phyloP scores from a whole-genome alignment of 2,888 invertebrate genomes.

The Congeria kusceri region DNA sequence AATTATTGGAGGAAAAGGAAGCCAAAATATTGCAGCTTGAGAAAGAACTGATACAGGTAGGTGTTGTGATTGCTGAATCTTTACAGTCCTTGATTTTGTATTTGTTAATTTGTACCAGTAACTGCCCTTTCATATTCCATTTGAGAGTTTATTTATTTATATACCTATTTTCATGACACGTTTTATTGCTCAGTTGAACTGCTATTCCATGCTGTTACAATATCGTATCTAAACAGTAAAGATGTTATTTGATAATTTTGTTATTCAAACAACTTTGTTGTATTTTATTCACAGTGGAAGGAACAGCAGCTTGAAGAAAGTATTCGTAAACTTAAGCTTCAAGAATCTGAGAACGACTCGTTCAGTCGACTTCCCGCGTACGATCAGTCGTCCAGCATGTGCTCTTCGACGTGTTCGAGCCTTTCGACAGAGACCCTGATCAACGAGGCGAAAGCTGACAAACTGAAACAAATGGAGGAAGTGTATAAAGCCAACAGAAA shows the following conservation, averaged over 20 bases:
- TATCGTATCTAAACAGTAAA: too few relatives aligned
- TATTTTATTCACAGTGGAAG: conserved; percentile 87
- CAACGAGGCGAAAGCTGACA: conserved; percentile 93
- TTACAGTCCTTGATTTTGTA: too few relatives aligned
- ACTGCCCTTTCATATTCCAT: too few relatives aligned
- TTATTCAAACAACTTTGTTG: not conserved
- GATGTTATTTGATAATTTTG: too few relatives aligned
- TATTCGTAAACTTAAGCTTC: conserved; percentile 63
- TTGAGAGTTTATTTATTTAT: too few relatives aligned
- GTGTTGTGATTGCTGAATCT: too few relatives aligned
- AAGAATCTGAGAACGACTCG: conserved; percentile 45
- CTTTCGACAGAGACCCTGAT: conserved; percentile 55
- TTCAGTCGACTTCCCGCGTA: conserved; percentile 52
- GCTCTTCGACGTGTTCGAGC: conserved; percentile 1
- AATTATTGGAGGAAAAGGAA: conserved; percentile 89
- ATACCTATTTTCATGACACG: too few relatives aligned
- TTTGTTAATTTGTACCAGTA: too few relatives aligned
- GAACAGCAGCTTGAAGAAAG: conserved; percentile 74
- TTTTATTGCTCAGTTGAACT: too few relatives aligned
- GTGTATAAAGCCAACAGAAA: conserved; percentile 94
- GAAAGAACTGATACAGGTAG: conserved; percentile 78
- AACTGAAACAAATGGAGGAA: conserved; percentile 95
- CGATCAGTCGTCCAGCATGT: conserved; percentile 46
- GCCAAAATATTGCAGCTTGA: conserved; percentile 87
- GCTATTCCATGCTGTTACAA: too few relatives aligned